These are phyloP conservation scores for Erebia epiphron DNA, from an alignment of 2,888 invertebrate genomes.

Conservation along the genomic window DNA sequence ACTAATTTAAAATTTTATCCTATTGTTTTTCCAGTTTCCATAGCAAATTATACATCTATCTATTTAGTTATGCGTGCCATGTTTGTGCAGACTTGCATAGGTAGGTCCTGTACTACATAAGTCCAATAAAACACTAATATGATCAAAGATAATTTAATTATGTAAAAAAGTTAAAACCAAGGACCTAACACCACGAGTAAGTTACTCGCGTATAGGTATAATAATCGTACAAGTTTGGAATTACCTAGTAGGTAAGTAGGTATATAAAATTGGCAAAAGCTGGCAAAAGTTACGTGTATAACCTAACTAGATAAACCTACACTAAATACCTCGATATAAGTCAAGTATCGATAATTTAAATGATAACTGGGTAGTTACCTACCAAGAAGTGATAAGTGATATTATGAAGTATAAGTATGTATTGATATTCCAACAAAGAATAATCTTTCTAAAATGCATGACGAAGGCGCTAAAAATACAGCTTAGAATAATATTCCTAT, in stretches of 20 bases:
- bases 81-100: too few relatives aligned
- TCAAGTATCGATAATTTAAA: not conserved
- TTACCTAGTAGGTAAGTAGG: too few relatives aligned
- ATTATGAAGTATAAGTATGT: too few relatives aligned
- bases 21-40: not conserved
- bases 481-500: not conserved
- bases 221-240: too few relatives aligned
- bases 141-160: too few relatives aligned
- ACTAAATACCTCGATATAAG: not conserved
- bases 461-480: constrained; percentile 4
- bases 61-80: too few relatives aligned
- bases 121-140: too few relatives aligned
- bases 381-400: not conserved
- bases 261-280: not conserved
- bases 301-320: not conserved
- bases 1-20: not conserved
- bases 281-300: not conserved
- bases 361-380: not conserved
- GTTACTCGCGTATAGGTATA: too few relatives aligned
- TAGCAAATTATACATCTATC: too few relatives aligned
- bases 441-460: not conserved
- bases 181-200: too few relatives aligned
- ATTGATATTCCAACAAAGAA: constrained; percentile 2
- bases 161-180: too few relatives aligned
- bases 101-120: too few relatives aligned